Conservation (phyloP, 2,888 invertebrate species). For the Timema cristinae region DNA sequence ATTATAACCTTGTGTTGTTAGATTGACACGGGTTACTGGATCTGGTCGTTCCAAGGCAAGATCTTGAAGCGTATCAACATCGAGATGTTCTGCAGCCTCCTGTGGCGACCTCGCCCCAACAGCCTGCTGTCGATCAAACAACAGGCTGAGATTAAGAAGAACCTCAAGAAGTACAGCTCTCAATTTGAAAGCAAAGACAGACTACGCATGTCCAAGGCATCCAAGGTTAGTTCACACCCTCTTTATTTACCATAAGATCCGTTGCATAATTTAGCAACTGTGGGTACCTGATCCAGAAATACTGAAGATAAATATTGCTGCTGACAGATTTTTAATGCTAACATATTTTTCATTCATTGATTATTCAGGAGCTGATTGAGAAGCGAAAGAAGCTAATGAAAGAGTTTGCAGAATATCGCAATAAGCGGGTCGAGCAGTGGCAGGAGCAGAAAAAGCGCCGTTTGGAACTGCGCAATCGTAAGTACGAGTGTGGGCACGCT, state of each 20-base stretch:
- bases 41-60: conserved; percentile 94
- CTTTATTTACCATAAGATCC: not conserved
- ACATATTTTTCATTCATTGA: not conserved
- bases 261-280: too few species aligned
- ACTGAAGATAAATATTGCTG: too few species aligned
- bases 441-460: conserved; percentile 72
- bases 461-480: conserved; percentile 81
- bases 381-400: conserved; percentile 85
- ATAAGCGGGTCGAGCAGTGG: conserved; percentile 71
- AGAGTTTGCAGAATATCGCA: conserved; percentile 78
- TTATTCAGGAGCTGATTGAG: conserved; percentile 73
- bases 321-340: too few species aligned
- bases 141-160: conserved; percentile 94
- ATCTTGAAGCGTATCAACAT: conserved; percentile 76
- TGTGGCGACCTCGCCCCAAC: conserved; percentile 94
- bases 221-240: conserved; percentile 57
- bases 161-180: conserved; percentile 93
- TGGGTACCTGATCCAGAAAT: too few species aligned
- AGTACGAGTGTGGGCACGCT: conserved; percentile 45
- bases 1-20: not conserved
- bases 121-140: conserved; percentile 78
- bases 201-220: conserved; percentile 85
- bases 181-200: conserved; percentile 96
- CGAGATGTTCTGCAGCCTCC: conserved; percentile 89
- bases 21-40: conserved; percentile 78